These are phyloP conservation scores for Brachyalestes nurse DNA, from an alignment of 2,797 vertebrate genomes.

Conservation along the genomic window DNA sequence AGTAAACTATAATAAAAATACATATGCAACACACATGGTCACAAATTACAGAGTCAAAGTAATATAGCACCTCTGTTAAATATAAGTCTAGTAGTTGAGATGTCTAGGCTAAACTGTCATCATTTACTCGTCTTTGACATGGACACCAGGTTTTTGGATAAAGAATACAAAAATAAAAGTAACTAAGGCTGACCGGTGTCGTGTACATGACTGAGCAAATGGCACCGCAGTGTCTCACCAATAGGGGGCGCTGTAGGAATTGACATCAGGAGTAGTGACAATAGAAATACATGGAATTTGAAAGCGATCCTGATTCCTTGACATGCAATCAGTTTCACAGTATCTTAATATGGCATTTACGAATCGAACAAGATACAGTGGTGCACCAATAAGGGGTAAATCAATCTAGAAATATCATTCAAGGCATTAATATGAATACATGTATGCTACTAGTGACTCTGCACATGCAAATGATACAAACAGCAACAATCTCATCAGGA, in stretches of 20 bases:
- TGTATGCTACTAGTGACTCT: slow-evolving; percentile 52
- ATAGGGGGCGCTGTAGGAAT: slow-evolving; percentile 29
- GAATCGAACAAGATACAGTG: slow-evolving; percentile 17
- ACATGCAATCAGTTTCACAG: slow-evolving; percentile 45
- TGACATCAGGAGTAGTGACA: background rate
- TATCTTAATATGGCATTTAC: slow-evolving; percentile 33
- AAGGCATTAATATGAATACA: slow-evolving; percentile 56
- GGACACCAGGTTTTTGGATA: slow-evolving; percentile 36
- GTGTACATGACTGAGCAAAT: slow-evolving; percentile 13
- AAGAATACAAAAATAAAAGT: background rate
- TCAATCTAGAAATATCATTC: slow-evolving; percentile 25
- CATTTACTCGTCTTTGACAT: slow-evolving; percentile 40
- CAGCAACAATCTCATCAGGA: slow-evolving; percentile 29
- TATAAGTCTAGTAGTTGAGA: slow-evolving; percentile 53
- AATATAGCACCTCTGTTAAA: slow-evolving; percentile 62
- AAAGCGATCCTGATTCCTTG: slow-evolving; percentile 16
- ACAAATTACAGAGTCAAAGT: slow-evolving; percentile 32
- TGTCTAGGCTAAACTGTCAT: slow-evolving; percentile 48
- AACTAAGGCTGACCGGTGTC: slow-evolving; percentile 12
- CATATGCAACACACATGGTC: background rate
- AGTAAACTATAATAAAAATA: background rate
- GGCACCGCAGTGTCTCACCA: slow-evolving; percentile 21
- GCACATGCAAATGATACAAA: slow-evolving; percentile 40
- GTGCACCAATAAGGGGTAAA: slow-evolving; percentile 5
- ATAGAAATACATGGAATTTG: background rate